Conservation (phyloP, 2,888 invertebrate genomes). For the Trachelus stipa region DNA sequence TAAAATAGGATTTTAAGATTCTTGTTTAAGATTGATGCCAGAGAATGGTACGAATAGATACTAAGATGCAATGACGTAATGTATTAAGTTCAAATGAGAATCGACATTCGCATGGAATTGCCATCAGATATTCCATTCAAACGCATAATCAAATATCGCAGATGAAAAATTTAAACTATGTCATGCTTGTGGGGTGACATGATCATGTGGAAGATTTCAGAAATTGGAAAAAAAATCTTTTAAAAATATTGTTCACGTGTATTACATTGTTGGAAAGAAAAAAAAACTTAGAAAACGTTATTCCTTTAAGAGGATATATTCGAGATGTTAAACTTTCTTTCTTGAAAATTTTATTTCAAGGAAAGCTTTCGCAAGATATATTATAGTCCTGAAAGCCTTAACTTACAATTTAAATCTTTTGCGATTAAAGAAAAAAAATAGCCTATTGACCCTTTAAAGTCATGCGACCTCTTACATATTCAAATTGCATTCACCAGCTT, state of each 20-base stretch:
- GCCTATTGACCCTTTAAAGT: constrained; percentile 35
- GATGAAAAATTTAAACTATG: too few relatives aligned
- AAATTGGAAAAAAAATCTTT: neutral
- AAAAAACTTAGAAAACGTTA: neutral
- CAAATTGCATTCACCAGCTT: constrained; percentile 33
- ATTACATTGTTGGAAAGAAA: neutral
- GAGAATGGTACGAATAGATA: neutral
- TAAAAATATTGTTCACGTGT: neutral
- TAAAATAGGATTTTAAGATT: neutral
- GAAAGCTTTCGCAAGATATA: neutral
- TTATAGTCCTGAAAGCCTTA: constrained; percentile 25
- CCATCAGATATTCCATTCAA: neutral
- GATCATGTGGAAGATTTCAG: neutral
- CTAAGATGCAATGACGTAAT: neutral
- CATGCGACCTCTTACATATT: constrained; percentile 40
- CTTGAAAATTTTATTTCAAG: neutral
- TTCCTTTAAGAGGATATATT: neutral
- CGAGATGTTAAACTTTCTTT: neutral
- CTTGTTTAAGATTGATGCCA: neutral
- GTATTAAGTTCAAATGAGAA: neutral
- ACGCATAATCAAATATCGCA: neutral
- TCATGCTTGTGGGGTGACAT: neutral
- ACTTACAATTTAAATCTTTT: constrained; percentile 40
- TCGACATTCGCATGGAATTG: neutral
- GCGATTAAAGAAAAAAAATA: constrained; percentile 30